These are phyloP conservation scores for Bembecia ichneumoniformis DNA, from an alignment of 2,888 invertebrate genomes.

Conservation along the genomic window DNA sequence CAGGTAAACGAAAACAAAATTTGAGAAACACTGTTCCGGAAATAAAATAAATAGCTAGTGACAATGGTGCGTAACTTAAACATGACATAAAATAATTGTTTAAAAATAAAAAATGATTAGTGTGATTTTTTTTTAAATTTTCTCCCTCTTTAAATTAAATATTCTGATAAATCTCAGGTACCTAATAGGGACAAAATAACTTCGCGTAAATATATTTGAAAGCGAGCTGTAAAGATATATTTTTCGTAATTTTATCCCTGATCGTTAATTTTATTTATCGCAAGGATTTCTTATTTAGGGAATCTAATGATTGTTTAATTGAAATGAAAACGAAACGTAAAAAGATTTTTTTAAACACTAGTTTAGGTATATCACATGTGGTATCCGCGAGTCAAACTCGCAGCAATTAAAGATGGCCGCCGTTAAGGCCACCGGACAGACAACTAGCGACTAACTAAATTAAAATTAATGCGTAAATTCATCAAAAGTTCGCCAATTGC, in stretches of 20 bases:
- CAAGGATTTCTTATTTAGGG: neutral
- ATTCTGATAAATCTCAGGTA: constrained; percentile 58
- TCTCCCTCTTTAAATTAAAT: constrained; percentile 14
- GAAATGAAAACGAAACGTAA: neutral
- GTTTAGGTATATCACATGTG: constrained; percentile 38
- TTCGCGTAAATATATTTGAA: constrained; percentile 10
- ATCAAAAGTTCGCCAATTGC: neutral
- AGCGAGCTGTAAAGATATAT: neutral
- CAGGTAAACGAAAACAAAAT: constrained; percentile 40
- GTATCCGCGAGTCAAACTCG: constrained; percentile 40
- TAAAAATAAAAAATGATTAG: neutral
- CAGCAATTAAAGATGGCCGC: constrained; percentile 12
- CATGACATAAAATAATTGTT: constrained; percentile 6
- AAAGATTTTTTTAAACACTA: neutral
- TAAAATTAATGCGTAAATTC: constrained; percentile 4
- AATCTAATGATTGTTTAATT: neutral
- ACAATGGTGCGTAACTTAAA: constrained; percentile 12
- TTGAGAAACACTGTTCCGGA: constrained; percentile 69
- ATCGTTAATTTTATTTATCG: neutral
- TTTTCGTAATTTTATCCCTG: no score
- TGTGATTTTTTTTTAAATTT: constrained; percentile 5
- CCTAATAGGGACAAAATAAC: constrained; percentile 52
- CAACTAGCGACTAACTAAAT: constrained; percentile 17
- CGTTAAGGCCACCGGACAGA: constrained; percentile 10
- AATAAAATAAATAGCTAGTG: constrained; percentile 22